Conservation (phyloP, 2,797 vertebrate species). For the Pterois miles region DNA sequence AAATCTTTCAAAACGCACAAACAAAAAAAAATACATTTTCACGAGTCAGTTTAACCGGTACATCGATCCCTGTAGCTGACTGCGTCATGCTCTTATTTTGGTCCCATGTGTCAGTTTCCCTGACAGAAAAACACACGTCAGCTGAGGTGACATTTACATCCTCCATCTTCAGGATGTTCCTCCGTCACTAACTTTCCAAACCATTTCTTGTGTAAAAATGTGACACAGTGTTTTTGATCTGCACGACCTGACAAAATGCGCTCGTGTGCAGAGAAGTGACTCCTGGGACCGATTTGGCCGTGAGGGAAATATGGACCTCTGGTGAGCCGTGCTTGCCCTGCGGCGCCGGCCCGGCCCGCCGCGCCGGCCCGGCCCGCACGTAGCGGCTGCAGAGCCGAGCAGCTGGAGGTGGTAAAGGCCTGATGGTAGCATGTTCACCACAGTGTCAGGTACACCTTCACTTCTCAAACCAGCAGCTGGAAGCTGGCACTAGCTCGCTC, state of each 20-base stretch:
- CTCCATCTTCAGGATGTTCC: slow-evolving; percentile 46
- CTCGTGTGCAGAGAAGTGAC: slow-evolving; percentile 46
- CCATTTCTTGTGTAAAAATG: slow-evolving; percentile 34
- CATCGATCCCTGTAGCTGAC: slow-evolving; percentile 37
- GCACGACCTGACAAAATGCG: slow-evolving; percentile 46
- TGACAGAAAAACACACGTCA: slow-evolving; percentile 52
- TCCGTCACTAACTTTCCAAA: slow-evolving; percentile 30
- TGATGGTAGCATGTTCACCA: slow-evolving; percentile 45
- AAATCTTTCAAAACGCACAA: background rate
- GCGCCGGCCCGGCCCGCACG: no score
- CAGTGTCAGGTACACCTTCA: slow-evolving; percentile 43
- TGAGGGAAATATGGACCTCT: slow-evolving; percentile 51
- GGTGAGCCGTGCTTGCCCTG: slow-evolving; percentile 45
- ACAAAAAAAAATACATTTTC: background rate
- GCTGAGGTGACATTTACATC: slow-evolving; percentile 50
- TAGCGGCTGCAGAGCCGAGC: slow-evolving; percentile 47
- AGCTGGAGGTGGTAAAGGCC: slow-evolving; percentile 55
- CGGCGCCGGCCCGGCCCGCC: slow-evolving; percentile 25
- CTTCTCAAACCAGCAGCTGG: slow-evolving; percentile 22
- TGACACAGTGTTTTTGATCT: slow-evolving; percentile 64
- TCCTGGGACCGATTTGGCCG: slow-evolving; percentile 43
- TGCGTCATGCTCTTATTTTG: slow-evolving; percentile 40
- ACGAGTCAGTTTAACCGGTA: slow-evolving; percentile 19
- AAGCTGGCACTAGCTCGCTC: slow-evolving; percentile 16
- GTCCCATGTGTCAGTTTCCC: slow-evolving; percentile 52